These are phyloP conservation scores for Helleia helle DNA, from an alignment of 2,888 invertebrate genomes.

Conservation along the genomic window DNA sequence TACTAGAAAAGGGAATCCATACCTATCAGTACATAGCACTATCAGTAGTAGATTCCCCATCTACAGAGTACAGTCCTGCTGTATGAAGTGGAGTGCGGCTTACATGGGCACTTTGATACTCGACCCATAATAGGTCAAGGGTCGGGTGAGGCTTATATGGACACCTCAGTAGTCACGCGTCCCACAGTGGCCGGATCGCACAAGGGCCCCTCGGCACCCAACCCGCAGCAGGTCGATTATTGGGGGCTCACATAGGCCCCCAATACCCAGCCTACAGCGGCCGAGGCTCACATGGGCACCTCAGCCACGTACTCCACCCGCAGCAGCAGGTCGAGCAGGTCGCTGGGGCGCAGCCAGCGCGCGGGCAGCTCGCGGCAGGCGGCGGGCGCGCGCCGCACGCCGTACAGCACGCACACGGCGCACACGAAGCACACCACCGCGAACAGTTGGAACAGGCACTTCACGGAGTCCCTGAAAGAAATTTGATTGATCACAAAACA, in stretches of 20 bases:
- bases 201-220: too few species aligned
- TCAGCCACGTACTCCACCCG: conserved; percentile 58
- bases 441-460: conserved; percentile 56
- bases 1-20: too few species aligned
- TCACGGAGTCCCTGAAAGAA: conserved; percentile 57
- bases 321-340: conserved; percentile 49
- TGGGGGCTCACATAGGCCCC: not conserved
- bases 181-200: too few species aligned
- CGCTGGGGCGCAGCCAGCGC: conserved; percentile 53
- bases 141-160: too few species aligned
- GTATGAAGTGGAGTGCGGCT: not conserved
- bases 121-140: not conserved
- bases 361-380: conserved; percentile 38
- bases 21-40: too few species aligned
- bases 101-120: not conserved
- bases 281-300: conserved; percentile 47
- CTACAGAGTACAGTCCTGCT: conserved; percentile 3
- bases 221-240: too few species aligned
- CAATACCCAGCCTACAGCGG: not conserved
- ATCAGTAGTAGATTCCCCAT: too few species aligned
- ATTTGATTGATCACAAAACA: too few species aligned
- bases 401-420: conserved; percentile 43
- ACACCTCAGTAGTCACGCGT: too few species aligned
- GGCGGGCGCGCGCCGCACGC: conserved; percentile 25
- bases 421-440: conserved; percentile 52